Conservation (phyloP, 2,113 vertebrate species). For the Seriola dumerili region DNA sequence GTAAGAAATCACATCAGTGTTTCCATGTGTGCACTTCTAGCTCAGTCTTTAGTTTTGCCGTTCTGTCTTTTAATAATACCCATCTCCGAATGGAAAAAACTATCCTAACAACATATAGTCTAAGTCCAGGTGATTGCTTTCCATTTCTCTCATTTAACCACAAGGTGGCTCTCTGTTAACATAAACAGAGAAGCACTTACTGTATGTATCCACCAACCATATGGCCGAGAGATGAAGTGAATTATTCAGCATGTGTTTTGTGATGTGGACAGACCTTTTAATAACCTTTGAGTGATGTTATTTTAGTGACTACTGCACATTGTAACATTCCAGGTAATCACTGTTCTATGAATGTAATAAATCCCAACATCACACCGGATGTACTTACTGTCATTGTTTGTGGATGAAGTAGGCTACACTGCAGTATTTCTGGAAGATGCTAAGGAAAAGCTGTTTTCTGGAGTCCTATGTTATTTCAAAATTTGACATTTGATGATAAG, state of each 20-base stretch:
- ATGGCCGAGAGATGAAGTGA: conserved; percentile 33
- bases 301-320: conserved; percentile 40
- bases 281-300: conserved; percentile 35
- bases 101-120: not conserved
- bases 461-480: too few species aligned
- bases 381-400: conserved; percentile 16
- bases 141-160: conserved; percentile 53
- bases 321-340: conserved; percentile 48
- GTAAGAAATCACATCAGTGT: conserved; percentile 3
- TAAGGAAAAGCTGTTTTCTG: not conserved
- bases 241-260: conserved; percentile 66
- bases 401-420: not conserved
- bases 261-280: conserved; percentile 49
- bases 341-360: conserved; percentile 72
- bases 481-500: too few species aligned
- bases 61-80: conserved; percentile 8
- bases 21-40: conserved; percentile 4
- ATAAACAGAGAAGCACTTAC: conserved; percentile 11
- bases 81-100: not conserved
- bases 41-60: not conserved
- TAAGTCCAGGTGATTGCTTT: not conserved
- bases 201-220: not conserved
- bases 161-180: conserved; percentile 64
- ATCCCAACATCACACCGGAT: conserved; percentile 39
- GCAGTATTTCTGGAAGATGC: not conserved